A percentile compares a stretch with the other conserved stretches of the same genome.
These are phyloP conservation scores for Rhamnusium bicolor DNA, from an alignment of 2,888 invertebrate species.

Conservation along the genomic window DNA sequence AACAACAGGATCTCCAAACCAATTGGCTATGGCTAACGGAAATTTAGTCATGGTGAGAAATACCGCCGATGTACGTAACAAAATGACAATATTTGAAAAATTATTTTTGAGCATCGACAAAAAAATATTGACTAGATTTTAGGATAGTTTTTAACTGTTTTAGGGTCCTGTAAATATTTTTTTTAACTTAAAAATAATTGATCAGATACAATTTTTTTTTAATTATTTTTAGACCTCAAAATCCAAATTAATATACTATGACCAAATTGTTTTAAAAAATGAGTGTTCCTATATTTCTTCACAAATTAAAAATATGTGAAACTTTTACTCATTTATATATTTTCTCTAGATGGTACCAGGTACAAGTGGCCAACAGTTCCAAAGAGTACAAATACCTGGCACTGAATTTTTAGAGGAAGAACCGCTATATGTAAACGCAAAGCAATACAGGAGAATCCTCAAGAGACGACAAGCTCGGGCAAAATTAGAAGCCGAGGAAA, in stretches of 20 bases:
- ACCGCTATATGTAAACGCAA: conserved; percentile 97
- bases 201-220: conserved; percentile 1
- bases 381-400: conserved; percentile 76
- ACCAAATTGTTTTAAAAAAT: too few relatives aligned
- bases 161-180: neutral
- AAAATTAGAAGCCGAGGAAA: conserved; percentile 93
- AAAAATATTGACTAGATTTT: neutral
- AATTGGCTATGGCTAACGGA: conserved; percentile 77
- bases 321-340: neutral
- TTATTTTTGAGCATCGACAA: neutral
- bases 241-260: too few relatives aligned
- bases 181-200: neutral
- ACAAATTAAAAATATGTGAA: too few relatives aligned
- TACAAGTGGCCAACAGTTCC: conserved; percentile 73
- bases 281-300: too few relatives aligned
- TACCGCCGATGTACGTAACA: conserved; percentile 65
- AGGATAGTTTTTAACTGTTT: neutral
- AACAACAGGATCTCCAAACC: conserved; percentile 72
- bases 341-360: conserved; percentile 74
- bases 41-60: conserved; percentile 84
- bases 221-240: too few relatives aligned
- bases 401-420: conserved; percentile 89
- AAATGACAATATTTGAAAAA: conserved; percentile 7
- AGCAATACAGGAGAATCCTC: conserved; percentile 96
- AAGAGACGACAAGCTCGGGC: conserved; percentile 96